These are phyloP conservation scores for Pheosia tremula DNA, from an alignment of 2,888 invertebrate genomes.

Conservation along the genomic window DNA sequence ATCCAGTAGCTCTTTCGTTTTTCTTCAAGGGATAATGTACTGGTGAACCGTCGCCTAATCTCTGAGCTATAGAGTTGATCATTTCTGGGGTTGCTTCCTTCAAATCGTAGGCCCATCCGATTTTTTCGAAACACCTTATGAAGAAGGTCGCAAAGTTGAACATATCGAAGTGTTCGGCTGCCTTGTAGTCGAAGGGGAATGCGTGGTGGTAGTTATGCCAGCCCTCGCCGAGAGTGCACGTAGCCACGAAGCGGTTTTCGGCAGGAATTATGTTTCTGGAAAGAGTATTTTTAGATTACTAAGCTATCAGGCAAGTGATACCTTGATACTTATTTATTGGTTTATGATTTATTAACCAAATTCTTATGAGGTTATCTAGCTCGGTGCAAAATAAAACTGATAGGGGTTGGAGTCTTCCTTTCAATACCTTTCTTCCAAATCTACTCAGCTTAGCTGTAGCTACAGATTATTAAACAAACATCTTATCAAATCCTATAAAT, in stretches of 20 bases:
- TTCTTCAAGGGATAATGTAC: conserved; percentile 55
- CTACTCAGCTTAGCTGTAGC: too few relatives aligned
- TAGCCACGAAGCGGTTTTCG: conserved; percentile 86
- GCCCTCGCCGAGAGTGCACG: conserved; percentile 86
- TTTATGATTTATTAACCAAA: too few relatives aligned
- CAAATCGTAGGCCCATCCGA: conserved; percentile 77
- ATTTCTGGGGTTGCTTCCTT: conserved; percentile 71
- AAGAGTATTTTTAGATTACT: conserved; percentile 16
- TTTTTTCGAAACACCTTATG: conserved; percentile 65
- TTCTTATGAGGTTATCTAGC: too few relatives aligned
- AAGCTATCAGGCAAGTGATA: not conserved
- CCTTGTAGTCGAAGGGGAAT: conserved; percentile 88
- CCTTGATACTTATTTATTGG: too few relatives aligned
- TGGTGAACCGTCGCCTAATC: conserved; percentile 74
- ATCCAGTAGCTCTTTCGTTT: conserved; percentile 38
- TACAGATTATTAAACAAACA: too few relatives aligned
- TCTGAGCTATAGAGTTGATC: conserved; percentile 71
- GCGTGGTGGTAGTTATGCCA: conserved; percentile 93
- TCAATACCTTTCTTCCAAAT: too few relatives aligned
- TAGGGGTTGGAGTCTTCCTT: too few relatives aligned
- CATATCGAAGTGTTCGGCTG: conserved; percentile 80
- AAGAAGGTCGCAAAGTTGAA: conserved; percentile 72
- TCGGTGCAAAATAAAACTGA: too few relatives aligned
- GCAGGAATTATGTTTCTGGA: conserved; percentile 85
- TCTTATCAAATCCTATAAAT: too few relatives aligned